Evolutionary conservation across 1,140 invertebrate species (phyloP).

Genomic region (Mercenaria mercenaria): DNA sequence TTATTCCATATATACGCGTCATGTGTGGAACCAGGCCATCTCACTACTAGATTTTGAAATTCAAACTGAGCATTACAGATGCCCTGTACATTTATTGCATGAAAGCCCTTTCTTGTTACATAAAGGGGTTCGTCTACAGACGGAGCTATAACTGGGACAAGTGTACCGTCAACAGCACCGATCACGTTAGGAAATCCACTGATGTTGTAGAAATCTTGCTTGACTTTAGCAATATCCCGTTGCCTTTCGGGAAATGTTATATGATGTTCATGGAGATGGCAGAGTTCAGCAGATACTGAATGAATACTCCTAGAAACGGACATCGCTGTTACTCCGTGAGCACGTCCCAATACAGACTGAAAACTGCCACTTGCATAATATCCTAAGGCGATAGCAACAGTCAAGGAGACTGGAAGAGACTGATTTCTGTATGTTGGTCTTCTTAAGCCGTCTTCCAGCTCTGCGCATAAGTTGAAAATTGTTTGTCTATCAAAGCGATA

Average conservation of each 20-base stretch:
- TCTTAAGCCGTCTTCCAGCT: not conserved
- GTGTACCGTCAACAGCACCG: conserved; percentile 36
- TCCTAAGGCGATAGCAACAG: not conserved
- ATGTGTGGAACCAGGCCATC: conserved; percentile 50
- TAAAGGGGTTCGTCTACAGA: conserved; percentile 52
- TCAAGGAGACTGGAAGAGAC: not conserved
- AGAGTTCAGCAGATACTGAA: not conserved
- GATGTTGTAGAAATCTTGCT: conserved; percentile 23
- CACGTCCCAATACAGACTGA: not conserved
- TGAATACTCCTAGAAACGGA: conserved; percentile 3
- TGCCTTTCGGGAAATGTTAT: not conserved
- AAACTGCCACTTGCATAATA: not conserved
- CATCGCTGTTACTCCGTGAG: not conserved
- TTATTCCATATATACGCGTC: conserved; percentile 53
- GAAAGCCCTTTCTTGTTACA: conserved; percentile 48
- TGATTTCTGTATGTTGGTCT: not conserved
- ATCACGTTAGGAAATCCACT: conserved; percentile 41
- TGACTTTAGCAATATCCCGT: not conserved
- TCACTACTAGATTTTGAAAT: conserved; percentile 49
- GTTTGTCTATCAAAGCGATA: not conserved
- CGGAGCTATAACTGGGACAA: conserved; percentile 28
- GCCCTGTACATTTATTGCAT: conserved; percentile 49
- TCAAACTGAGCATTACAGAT: conserved; percentile 12
- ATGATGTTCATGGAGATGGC: not conserved
- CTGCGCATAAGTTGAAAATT: not conserved